phyloP scores from a whole-genome alignment of 2,888 invertebrate species.

The Sylvicola cinctus region DNA sequence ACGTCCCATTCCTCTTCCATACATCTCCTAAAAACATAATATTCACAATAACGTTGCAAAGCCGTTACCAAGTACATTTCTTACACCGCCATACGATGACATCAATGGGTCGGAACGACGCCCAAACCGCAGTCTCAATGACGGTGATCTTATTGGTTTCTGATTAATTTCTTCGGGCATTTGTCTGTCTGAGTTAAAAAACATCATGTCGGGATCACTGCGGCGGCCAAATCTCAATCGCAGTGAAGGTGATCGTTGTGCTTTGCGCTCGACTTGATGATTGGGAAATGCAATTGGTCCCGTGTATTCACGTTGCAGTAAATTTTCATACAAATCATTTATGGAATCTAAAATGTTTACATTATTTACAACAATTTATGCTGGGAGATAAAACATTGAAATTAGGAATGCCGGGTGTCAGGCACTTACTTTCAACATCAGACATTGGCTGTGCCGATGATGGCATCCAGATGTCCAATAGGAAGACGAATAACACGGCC shows the following conservation, averaged over 20 bases:
- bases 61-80: too few species aligned
- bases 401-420: too few species aligned
- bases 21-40: too few species aligned
- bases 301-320: constrained; percentile 24
- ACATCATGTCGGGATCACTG: background rate
- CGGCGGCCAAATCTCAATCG: constrained; percentile 52
- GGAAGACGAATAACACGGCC: too few species aligned
- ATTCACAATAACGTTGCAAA: too few species aligned
- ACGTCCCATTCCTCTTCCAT: constrained; percentile 1
- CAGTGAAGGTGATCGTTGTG: constrained; percentile 54
- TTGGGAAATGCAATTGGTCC: constrained; percentile 27
- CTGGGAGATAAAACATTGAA: too few species aligned
- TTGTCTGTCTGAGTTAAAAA: constrained; percentile 17
- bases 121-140: constrained; percentile 55
- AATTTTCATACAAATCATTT: constrained; percentile 20
- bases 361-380: too few species aligned
- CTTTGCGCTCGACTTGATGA: constrained; percentile 55
- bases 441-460: too few species aligned
- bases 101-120: constrained; percentile 44
- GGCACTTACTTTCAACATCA: too few species aligned
- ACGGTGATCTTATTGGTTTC: constrained; percentile 51
- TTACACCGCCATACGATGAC: background rate
- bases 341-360: constrained; percentile 9
- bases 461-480: too few species aligned
- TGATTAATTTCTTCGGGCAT: constrained; percentile 37